Evolutionary conservation across 2,797 vertebrate species (phyloP).

Genomic region (Onychomys arenicola): DNA sequence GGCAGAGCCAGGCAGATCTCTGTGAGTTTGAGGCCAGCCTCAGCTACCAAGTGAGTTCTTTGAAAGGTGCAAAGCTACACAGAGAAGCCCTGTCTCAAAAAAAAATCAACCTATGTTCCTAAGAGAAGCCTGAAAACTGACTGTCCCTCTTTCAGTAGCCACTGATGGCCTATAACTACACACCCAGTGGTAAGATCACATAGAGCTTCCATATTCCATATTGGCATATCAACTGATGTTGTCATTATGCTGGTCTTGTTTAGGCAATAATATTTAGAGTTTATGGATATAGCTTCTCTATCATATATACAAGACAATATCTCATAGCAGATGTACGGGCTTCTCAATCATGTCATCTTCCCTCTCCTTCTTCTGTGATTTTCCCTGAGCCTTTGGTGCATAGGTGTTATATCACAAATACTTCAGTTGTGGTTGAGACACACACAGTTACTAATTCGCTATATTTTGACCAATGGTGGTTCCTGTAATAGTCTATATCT

Average conservation of each 20-base stretch:
- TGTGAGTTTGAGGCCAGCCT: too few relatives aligned
- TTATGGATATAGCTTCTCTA: not conserved
- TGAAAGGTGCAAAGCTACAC: too few relatives aligned
- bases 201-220: not conserved
- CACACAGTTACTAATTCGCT: not conserved
- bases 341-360: not conserved
- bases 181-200: not conserved
- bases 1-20: too few relatives aligned
- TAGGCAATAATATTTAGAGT: not conserved
- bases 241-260: not conserved
- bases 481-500: not conserved
- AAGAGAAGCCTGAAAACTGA: too few relatives aligned
- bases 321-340: not conserved
- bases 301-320: not conserved
- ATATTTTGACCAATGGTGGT: not conserved
- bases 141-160: not conserved
- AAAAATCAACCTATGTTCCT: not conserved
- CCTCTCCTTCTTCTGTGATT: not conserved
- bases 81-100: too few relatives aligned
- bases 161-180: not conserved
- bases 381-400: not conserved
- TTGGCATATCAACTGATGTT: not conserved
- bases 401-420: not conserved
- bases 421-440: not conserved
- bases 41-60: too few relatives aligned